These are phyloP conservation scores for Apodemia duryi DNA, from an alignment of 2,888 invertebrate species.

Conservation along the genomic window DNA sequence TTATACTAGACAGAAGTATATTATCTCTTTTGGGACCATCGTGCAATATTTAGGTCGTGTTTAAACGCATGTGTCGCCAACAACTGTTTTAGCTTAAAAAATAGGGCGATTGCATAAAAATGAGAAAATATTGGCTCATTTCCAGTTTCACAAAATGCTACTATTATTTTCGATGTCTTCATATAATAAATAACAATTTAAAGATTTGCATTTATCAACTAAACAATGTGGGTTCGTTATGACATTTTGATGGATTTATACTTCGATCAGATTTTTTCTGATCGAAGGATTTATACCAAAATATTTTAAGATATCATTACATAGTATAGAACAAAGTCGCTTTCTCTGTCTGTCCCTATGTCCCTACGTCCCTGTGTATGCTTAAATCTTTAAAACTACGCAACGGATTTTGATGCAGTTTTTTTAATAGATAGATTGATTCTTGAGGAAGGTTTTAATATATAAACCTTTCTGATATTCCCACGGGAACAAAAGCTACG, in stretches of 20 bases:
- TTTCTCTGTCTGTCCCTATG: too few relatives aligned
- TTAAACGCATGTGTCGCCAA: conserved; percentile 54
- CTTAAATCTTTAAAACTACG: too few relatives aligned
- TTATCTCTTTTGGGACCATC: not conserved
- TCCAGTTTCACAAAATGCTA: conserved; percentile 66
- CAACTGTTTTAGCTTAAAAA: conserved; percentile 72
- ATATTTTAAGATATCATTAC: too few relatives aligned
- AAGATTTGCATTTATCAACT: conserved; percentile 8
- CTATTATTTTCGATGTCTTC: conserved; percentile 51
- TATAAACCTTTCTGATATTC: too few relatives aligned
- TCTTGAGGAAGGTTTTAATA: too few relatives aligned
- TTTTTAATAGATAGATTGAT: too few relatives aligned
- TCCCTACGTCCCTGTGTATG: too few relatives aligned
- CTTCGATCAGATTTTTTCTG: too few relatives aligned
- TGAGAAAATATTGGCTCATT: conserved; percentile 61
- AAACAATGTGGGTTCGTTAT: not conserved
- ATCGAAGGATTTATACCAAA: too few relatives aligned
- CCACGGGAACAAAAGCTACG: too few relatives aligned
- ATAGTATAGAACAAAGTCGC: too few relatives aligned
- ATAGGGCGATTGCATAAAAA: conserved; percentile 77
- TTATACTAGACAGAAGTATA: not conserved
- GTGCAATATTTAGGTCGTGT: conserved; percentile 18
- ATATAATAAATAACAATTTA: conserved; percentile 24
- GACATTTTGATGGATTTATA: not conserved
- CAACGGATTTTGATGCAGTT: too few relatives aligned